These are phyloP conservation scores for Drosophila robusta DNA, from an alignment of 2,888 invertebrate species.

Conservation along the genomic window DNA sequence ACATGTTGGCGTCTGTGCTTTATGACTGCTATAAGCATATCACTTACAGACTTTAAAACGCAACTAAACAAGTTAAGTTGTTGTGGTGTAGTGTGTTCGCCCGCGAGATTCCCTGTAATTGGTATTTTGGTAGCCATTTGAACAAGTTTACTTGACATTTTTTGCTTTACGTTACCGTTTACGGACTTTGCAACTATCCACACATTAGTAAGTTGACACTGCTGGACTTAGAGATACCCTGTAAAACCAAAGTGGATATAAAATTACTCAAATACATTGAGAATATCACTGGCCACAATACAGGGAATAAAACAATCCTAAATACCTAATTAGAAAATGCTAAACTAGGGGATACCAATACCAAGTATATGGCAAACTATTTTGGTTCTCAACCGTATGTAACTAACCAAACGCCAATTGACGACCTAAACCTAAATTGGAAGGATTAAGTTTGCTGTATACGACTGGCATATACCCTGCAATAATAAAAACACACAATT, in stretches of 20 bases:
- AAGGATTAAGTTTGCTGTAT: neutral
- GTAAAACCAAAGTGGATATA: too few relatives aligned
- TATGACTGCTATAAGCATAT: constrained; percentile 21
- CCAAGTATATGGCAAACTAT: neutral
- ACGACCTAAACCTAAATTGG: too few relatives aligned
- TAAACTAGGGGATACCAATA: neutral
- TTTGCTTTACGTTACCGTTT: too few relatives aligned
- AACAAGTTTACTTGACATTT: too few relatives aligned
- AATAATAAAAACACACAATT: too few relatives aligned
- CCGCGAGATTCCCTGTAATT: neutral
- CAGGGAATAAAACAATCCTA: neutral
- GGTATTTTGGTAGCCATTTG: too few relatives aligned
- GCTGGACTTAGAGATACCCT: neutral
- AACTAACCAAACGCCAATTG: neutral
- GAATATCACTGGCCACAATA: too few relatives aligned
- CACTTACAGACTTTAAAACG: constrained; percentile 26
- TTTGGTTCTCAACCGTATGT: neutral
- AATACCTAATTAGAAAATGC: neutral
- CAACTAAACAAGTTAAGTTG: neutral
- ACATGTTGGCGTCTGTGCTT: constrained; percentile 41
- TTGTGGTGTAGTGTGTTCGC: neutral
- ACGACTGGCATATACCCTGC: neutral
- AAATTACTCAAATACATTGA: neutral
- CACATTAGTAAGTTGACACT: neutral
- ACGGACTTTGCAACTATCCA: too few relatives aligned